phyloP scores from a whole-genome alignment of 2,113 vertebrate species.

The Anarhynchus alexandrinus region DNA sequence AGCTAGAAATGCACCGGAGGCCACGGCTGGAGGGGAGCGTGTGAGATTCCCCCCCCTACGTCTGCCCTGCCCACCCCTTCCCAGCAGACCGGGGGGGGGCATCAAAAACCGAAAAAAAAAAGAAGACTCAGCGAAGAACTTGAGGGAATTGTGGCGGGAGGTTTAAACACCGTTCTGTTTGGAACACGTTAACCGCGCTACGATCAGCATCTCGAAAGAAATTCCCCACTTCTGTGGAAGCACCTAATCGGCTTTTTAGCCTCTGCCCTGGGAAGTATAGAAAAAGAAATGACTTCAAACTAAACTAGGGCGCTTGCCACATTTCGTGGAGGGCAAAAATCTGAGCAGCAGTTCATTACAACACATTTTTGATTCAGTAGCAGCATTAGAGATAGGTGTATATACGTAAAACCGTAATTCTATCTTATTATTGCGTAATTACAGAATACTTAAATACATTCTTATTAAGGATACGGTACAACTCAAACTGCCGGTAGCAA shows the following conservation, averaged over 20 bases:
- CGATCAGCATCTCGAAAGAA: not conserved
- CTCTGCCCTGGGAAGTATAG: not conserved
- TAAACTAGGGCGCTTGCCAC: not conserved
- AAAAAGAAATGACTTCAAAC: not conserved
- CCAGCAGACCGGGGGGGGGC: not conserved
- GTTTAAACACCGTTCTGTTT: not conserved
- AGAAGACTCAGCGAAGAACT: not conserved
- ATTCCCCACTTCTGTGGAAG: not conserved
- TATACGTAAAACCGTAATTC: not conserved
- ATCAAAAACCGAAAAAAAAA: not conserved
- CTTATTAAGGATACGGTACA: not conserved
- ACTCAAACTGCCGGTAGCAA: not conserved
- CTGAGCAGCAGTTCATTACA: not conserved
- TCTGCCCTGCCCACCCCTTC: not conserved
- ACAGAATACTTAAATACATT: not conserved
- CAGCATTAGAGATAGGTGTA: not conserved
- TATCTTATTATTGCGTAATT: not conserved
- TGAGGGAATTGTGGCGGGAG: not conserved
- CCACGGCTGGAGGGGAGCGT: not conserved
- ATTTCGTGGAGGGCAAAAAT: not conserved
- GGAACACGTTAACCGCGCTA: rapidly evolving
- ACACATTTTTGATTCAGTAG: not conserved
- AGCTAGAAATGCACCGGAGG: constrained; percentile 71
- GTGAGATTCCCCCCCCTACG: not conserved
- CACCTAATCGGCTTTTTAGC: not conserved